Percentiles rank a stretch among this genome's conserved stretches.
Conservation (phyloP, 2,113 vertebrate species). For the Platycercus adscitus region DNA sequence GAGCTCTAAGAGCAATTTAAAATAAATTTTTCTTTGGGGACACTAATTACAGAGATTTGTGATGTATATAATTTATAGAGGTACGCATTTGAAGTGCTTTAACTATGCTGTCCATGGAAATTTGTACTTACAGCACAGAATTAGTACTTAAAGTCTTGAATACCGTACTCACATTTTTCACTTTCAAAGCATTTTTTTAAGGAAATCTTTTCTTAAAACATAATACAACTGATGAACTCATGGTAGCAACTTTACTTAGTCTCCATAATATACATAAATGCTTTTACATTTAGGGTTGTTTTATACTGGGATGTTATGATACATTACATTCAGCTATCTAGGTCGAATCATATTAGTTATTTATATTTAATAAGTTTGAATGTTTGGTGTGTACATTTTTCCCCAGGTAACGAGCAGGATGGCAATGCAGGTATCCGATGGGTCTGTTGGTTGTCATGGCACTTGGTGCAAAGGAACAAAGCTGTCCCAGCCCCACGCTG, state of each 20-base stretch:
- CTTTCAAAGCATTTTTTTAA: not conserved
- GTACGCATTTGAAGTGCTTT: not conserved
- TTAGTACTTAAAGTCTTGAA: not conserved
- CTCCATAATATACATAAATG: not conserved
- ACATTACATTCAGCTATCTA: slow-evolving; percentile 40
- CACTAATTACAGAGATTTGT: not conserved
- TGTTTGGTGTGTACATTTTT: slow-evolving; percentile 5
- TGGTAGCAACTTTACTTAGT: not conserved
- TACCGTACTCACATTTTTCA: not conserved
- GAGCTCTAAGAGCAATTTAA: not conserved
- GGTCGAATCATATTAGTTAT: slow-evolving; percentile 53
- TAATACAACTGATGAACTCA: not conserved
- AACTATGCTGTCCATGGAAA: not conserved
- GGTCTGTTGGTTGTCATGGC: slow-evolving; percentile 48
- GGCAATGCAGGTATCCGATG: not conserved
- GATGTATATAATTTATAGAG: not conserved
- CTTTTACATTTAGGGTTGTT: not conserved
- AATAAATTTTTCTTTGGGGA: not conserved
- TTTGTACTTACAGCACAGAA: not conserved
- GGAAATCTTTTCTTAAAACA: not conserved
- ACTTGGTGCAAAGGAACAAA: not conserved
- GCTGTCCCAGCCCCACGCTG: not conserved
- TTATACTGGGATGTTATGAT: not conserved
- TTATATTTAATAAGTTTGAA: slow-evolving; percentile 53
- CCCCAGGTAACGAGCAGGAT: slow-evolving; percentile 30